Base-by-base conservation (phyloP, 2,888 invertebrate species). In the Helicoverpa assulta region DNA sequence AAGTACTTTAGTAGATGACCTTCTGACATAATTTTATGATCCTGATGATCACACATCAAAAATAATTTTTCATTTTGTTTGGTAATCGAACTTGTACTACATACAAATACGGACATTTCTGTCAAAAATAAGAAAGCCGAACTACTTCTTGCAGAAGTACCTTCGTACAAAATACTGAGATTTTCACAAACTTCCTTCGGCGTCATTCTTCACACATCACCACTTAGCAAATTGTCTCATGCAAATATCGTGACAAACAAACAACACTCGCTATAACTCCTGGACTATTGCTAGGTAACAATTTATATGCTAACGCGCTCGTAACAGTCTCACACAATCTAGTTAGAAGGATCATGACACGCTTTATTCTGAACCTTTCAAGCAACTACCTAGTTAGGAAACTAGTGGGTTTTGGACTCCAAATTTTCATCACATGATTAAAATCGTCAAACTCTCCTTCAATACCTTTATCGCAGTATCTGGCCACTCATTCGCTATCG, bases 211-310 rank as follows among this genome's bases (percentile, higher is more conserved):
- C 72, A 70, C 72, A 70, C 64, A 65, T 71, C 76, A 73, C 82
- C 86, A 87, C 85, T 86, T 85, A 85, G 81, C 73, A 81, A 81
- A 86, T 86, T 87, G 79, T 84, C 72, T 85, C 83, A 88, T 87
- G 88, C 85, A 87, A 85, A 88, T 87, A 77, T 71, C 52, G 56
- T 64, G 40, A 73, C 71, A 60, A 71, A 80, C 78, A 81, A 80
- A 81, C 81, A 80, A 73, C 78, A 76, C 67, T 68, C 40, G 56
- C 61, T 61, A 66, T 71, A 76, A 60, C 67, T 76, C 75, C 68
- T 69, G 60, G 29, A 55, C 70, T 67, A 55, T 67, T 54, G 66
- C 76, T 82, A 81, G 76, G 75, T 83, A 84, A 81, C 77, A 76
- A 81, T 86, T 80, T 81, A 73, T 82, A 87, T 87, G 86, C 82